Evolutionary conservation across 2,888 invertebrate genomes (phyloP), one percentile per base, ranked within the genome.

Genomic region (Opisthograptis luteolata): DNA sequence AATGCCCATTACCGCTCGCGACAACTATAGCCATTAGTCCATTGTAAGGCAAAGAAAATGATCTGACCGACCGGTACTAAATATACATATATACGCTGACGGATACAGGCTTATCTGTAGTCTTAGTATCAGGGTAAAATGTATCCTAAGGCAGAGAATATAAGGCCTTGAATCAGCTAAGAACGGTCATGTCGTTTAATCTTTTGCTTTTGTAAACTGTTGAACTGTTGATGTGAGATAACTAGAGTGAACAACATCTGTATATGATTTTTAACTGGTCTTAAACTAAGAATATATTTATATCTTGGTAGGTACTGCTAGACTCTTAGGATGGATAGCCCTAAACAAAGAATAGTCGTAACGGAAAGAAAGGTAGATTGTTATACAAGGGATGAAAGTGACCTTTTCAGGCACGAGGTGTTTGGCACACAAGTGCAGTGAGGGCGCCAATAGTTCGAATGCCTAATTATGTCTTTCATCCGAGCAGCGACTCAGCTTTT

Each of bases 41-140:
- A 60, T 69, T 70, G 59, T 50, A 53, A 55, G 58, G 55, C 52
- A 59, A 64, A 63, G 42, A 60, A 62, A 57, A 60, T 39, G 36
- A 39, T 36, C 39, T 27, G 25, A 15, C 19, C 9, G 25, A 15
- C 19, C 9, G 14, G 35, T 17, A 5, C 31, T 50, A 50, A 40
- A 19, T 20, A 19, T 44, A 45, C 28, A n/a, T 19, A 6, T 19
- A 39, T 45, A n/a, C n/a, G n/a, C n/a, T 48, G 47, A 48, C 50
- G 32, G 15, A 39, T 49, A 45, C 39, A 20, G 40, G 3, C 44
- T 40, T 32, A 27, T 22, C 43, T 8, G 7, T 24, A 13, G n/a
- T 12, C 10, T 15, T 1, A 19, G 19, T 19, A 28, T 3, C 10
- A 31, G 1, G 9, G 24, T 31, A 37, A 42, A 42, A 30, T 3